phyloP scores from a whole-genome alignment of 2,888 invertebrate species.

The Dorcus hopei region DNA sequence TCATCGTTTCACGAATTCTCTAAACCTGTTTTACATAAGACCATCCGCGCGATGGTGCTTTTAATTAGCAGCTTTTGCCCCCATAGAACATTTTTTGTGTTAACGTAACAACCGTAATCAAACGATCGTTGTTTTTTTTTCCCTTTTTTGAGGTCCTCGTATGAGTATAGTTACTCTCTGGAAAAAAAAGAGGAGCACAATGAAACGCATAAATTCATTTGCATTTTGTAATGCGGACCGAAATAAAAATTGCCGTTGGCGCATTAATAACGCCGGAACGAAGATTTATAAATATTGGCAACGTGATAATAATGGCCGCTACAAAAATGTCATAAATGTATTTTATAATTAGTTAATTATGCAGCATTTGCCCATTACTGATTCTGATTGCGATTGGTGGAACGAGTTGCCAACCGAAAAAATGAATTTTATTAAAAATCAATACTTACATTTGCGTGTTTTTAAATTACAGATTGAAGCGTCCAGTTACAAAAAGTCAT shows the following conservation, averaged over 20 bases:
- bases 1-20: too few species aligned
- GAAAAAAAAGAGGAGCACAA: too few species aligned
- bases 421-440: slow-evolving; percentile 53
- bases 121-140: too few species aligned
- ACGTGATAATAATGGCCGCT: slow-evolving; percentile 20
- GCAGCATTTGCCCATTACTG: slow-evolving; percentile 49
- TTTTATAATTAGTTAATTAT: slow-evolving; percentile 50
- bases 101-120: too few species aligned
- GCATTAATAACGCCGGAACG: slow-evolving; percentile 10
- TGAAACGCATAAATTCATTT: too few species aligned
- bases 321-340: slow-evolving; percentile 41
- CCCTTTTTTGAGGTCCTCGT: too few species aligned
- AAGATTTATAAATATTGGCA: slow-evolving; percentile 22
- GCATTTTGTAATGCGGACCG: neutral
- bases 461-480: slow-evolving; percentile 52
- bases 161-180: too few species aligned
- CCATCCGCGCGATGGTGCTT: too few species aligned
- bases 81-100: too few species aligned
- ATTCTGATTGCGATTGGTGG: slow-evolving; percentile 49
- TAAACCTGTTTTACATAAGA: too few species aligned
- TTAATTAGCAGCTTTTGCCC: too few species aligned
- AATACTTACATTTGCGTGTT: slow-evolving; percentile 51
- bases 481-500: slow-evolving; percentile 49
- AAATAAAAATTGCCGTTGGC: slow-evolving; percentile 7
- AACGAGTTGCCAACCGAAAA: slow-evolving; percentile 50